These are phyloP conservation scores for Myripristis jacobus DNA, from an alignment of 2,797 vertebrate genomes.

Conservation along the genomic window DNA sequence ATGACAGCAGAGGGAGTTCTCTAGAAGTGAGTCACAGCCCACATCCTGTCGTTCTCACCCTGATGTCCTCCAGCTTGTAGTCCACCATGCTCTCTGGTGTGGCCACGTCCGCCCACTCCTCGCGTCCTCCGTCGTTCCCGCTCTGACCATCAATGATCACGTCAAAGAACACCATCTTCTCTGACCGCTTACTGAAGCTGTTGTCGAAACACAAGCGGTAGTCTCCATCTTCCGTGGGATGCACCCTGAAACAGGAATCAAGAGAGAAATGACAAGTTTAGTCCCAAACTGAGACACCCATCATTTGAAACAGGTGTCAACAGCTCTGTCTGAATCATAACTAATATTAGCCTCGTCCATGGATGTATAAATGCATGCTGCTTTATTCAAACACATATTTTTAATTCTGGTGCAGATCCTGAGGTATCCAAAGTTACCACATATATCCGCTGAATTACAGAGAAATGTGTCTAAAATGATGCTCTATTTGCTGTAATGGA, in stretches of 20 bases:
- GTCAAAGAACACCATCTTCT: constrained; percentile 91
- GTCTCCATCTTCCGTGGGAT: constrained; percentile 87
- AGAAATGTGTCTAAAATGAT: too few relatives aligned
- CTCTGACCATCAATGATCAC: constrained; percentile 79
- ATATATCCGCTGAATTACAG: too few relatives aligned
- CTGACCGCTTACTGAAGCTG: constrained; percentile 89
- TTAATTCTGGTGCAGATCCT: too few relatives aligned
- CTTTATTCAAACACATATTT: too few relatives aligned
- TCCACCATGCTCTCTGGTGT: constrained; percentile 81
- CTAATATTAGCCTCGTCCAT: too few relatives aligned
- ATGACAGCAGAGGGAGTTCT: too few relatives aligned
- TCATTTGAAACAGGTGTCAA: neutral
- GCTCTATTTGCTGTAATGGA: too few relatives aligned
- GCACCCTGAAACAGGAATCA: constrained; percentile 78
- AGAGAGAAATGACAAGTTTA: neutral
- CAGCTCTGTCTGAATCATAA: too few relatives aligned
- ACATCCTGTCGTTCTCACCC: constrained; percentile 76
- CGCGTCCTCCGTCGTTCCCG: constrained; percentile 62
- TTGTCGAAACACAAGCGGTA: constrained; percentile 93
- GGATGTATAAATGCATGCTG: too few relatives aligned
- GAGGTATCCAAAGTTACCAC: too few relatives aligned
- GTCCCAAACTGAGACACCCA: neutral
- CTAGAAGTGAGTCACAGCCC: neutral
- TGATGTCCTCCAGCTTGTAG: constrained; percentile 87
- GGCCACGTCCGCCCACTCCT: constrained; percentile 60